Evolutionary conservation across 1,140 invertebrate genomes (phyloP), one percentile per base, ranked within the genome.

Genomic region (Physella acuta): DNA sequence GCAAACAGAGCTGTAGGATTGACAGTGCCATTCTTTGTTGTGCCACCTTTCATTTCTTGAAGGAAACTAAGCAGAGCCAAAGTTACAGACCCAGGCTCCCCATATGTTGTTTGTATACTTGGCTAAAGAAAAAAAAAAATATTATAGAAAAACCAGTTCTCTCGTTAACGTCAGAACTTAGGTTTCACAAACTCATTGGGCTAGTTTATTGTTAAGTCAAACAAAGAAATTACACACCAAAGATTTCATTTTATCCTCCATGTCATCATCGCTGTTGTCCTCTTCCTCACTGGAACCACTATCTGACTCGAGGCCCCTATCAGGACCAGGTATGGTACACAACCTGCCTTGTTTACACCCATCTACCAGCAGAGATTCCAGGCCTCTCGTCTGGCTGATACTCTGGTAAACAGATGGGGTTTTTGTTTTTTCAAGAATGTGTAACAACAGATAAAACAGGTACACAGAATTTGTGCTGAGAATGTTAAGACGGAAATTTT

Each of bases 371-470:
- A 92, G 87, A 76, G 90, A 84, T 39, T 91, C 86, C 53, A 97
- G 87, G 82, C 90, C 92, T 28, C 92, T 91, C 20, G 94, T 95
- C 82, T 94, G 93, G 26, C 90, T 91, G 69, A 97, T 86, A 69
- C 79, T 81, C 80, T 81, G n/a, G n/a, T n/a, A n/a, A n/a, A n/a
- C n/a, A n/a, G n/a, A n/a, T n/a, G n/a, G n/a, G n/a, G n/a, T n/a
- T n/a, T n/a, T n/a, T n/a, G n/a, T n/a, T n/a, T n/a, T n/a, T n/a
- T n/a, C n/a, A n/a, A n/a, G n/a, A n/a, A n/a, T n/a, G n/a, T n/a
- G n/a, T n/a, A n/a, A n/a, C n/a, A n/a, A n/a, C n/a, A n/a, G n/a
- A n/a, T n/a, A n/a, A n/a, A n/a, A n/a, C n/a, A n/a, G n/a, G n/a
- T n/a, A n/a, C n/a, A n/a, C n/a, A n/a, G n/a, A n/a, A n/a, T n/a